Conservation (phyloP, 2,797 vertebrate genomes). For the Danio tinwini region DNA sequence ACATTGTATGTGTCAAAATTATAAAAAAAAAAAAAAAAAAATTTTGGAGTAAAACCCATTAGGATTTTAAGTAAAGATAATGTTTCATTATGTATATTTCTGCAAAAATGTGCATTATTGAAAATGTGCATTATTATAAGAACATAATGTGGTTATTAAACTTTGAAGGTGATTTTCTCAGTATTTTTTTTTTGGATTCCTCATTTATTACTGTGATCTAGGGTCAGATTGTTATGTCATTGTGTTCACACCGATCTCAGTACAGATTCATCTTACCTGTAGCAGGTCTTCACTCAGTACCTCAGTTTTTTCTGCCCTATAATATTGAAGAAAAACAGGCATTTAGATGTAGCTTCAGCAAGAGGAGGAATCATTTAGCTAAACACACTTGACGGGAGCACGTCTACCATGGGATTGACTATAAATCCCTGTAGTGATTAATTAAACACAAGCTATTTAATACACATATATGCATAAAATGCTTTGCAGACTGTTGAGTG, state of each 20-base stretch:
- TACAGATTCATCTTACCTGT: conserved; percentile 80
- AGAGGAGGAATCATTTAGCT: conserved; percentile 42
- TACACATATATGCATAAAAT: not conserved
- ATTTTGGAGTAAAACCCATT: no score
- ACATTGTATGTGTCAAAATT: no score
- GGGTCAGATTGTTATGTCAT: not conserved
- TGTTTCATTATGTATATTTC: no score
- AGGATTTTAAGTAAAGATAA: no score
- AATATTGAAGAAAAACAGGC: conserved; percentile 48
- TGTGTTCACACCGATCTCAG: not conserved
- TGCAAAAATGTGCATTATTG: no score
- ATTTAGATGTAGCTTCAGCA: conserved; percentile 28
- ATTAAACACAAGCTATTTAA: conserved; percentile 22
- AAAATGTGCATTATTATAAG: no score
- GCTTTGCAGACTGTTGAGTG: not conserved
- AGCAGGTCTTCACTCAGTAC: conserved; percentile 94
- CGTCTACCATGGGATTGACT: conserved; percentile 5
- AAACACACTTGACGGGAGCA: conserved; percentile 35
- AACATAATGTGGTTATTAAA: no score
- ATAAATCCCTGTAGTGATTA: conserved; percentile 23
- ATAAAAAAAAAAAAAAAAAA: no score
- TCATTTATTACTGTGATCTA: no score
- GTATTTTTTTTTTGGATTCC: no score
- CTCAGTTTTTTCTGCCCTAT: conserved; percentile 94
- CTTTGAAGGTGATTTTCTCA: no score